Conservation (phyloP, 2,797 vertebrate genomes). For the Morelia viridis region DNA sequence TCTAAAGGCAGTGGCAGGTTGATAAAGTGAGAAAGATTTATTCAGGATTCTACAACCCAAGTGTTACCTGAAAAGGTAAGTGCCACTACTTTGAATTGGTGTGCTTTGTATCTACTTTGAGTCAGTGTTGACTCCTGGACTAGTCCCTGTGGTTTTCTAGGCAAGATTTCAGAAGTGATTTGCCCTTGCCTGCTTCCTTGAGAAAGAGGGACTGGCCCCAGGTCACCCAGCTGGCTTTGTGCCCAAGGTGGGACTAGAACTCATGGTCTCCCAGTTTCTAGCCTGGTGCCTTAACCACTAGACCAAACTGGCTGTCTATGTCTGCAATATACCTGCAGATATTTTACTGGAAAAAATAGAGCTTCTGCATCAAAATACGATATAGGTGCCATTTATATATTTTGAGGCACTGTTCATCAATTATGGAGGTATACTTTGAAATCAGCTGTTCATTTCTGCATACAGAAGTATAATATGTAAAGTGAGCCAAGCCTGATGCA, state of each 20-base stretch:
- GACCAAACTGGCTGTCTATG: background rate
- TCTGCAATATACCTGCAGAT: background rate
- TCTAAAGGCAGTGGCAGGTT: background rate
- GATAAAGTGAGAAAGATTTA: background rate
- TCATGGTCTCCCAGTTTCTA: background rate
- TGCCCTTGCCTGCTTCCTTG: background rate
- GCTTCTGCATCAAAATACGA: background rate
- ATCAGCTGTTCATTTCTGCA: background rate
- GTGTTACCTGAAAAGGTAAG: background rate
- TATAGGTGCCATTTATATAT: background rate
- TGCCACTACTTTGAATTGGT: background rate
- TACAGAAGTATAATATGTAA: background rate
- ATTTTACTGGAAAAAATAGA: background rate
- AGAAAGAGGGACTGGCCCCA: background rate
- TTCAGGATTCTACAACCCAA: background rate
- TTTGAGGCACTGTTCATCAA: background rate
- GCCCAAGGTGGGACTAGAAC: background rate
- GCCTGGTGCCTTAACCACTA: background rate
- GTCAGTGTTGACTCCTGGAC: background rate
- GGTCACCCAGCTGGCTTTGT: background rate
- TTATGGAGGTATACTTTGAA: background rate
- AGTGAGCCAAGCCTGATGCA: background rate
- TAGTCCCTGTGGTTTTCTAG: background rate
- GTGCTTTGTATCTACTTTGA: background rate
- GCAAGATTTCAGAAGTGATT: background rate